These are phyloP conservation scores for Drosophila nr. fundita DNA, from an alignment of 2,888 invertebrate species.

Conservation along the genomic window DNA sequence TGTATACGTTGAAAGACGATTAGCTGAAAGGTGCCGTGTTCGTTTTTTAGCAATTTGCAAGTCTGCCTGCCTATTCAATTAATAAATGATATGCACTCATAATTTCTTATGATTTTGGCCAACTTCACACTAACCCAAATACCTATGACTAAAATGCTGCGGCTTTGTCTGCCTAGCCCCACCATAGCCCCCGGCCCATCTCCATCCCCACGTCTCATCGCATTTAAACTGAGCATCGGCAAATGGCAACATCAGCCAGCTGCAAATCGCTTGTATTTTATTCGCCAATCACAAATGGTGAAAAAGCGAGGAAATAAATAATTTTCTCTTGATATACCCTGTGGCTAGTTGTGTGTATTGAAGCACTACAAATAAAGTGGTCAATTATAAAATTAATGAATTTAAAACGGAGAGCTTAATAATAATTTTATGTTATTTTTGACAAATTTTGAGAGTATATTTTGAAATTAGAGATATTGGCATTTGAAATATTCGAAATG, in stretches of 20 bases:
- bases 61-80: conserved; percentile 11
- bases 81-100: conserved; percentile 27
- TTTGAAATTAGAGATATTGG: background rate
- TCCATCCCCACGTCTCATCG: conserved; percentile 28
- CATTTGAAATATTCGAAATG: background rate
- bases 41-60: background rate
- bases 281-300: conserved; percentile 45
- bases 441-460: background rate
- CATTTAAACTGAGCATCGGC: conserved; percentile 57
- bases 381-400: background rate
- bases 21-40: conserved; percentile 8
- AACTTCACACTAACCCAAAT: conserved; percentile 69
- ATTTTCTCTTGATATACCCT: conserved; percentile 33
- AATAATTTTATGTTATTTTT: background rate
- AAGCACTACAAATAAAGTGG: background rate
- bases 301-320: conserved; percentile 15
- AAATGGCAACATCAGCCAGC: conserved; percentile 65
- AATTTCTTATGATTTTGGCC: conserved; percentile 24
- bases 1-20: conserved; percentile 8
- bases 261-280: conserved; percentile 66
- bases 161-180: conserved; percentile 13
- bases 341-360: background rate
- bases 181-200: conserved; percentile 14
- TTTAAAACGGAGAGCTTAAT: background rate
- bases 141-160: conserved; percentile 28